Conservation (phyloP, 2,113 vertebrate species). For the Nothocercus nigrocapillus region DNA sequence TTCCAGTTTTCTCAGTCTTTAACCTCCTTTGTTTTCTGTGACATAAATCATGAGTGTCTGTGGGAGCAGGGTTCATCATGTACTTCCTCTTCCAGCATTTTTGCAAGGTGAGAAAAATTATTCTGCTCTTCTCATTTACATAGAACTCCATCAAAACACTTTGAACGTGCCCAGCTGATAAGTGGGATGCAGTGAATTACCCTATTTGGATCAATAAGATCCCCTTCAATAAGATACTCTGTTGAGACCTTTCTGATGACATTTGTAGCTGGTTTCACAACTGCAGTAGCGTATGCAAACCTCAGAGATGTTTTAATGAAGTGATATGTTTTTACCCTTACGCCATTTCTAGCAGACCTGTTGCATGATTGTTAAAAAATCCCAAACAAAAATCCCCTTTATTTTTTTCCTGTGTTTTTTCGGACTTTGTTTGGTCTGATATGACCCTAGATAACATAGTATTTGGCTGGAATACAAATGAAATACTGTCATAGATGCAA, state of each 20-base stretch:
- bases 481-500: neutral
- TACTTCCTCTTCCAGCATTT: neutral
- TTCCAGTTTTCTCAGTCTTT: neutral
- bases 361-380: neutral
- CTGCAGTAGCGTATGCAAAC: neutral
- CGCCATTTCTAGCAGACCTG: neutral
- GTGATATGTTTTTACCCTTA: neutral
- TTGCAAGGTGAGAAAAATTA: neutral
- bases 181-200: neutral
- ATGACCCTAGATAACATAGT: neutral
- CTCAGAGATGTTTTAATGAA: neutral
- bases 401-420: neutral
- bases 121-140: neutral
- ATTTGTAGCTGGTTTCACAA: neutral
- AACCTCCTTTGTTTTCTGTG: neutral
- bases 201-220: accelerated
- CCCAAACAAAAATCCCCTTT: neutral
- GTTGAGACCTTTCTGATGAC: neutral
- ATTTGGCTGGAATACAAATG: neutral
- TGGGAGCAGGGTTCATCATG: neutral
- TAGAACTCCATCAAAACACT: neutral
- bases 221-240: neutral
- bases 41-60: accelerated
- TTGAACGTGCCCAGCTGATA: neutral
- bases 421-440: neutral